phyloP scores from a whole-genome alignment of 2,797 vertebrate species.

The Pipistrellus kuhlii region DNA sequence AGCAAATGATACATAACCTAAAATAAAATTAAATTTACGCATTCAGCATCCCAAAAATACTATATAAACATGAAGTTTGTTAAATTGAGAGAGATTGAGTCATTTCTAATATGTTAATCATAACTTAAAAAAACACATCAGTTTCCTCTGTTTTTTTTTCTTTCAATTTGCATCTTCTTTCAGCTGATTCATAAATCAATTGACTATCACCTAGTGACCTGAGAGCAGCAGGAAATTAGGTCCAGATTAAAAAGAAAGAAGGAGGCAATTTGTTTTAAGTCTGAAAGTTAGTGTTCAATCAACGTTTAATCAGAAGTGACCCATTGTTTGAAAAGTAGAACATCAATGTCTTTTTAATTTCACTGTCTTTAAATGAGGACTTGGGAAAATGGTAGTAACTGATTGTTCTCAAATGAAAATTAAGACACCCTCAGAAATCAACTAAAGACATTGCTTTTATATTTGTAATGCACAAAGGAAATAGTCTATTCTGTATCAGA shows the following conservation, averaged over 20 bases:
- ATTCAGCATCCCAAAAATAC: background rate
- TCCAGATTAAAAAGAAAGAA: constrained; percentile 86
- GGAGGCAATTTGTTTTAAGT: constrained; percentile 86
- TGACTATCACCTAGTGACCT: constrained; percentile 84
- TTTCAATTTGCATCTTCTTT: constrained; percentile 70
- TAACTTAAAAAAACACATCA: background rate
- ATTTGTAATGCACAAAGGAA: constrained; percentile 13
- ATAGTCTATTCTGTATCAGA: background rate
- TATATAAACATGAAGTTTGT: constrained; percentile 17
- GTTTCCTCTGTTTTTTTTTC: background rate
- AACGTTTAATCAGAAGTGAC: constrained; percentile 88
- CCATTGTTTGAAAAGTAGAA: constrained; percentile 85
- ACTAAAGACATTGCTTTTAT: background rate
- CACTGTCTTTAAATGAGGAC: constrained; percentile 59
- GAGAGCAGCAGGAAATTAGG: constrained; percentile 82
- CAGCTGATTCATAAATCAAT: constrained; percentile 87
- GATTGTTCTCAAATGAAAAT: constrained; percentile 69
- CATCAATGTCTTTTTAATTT: constrained; percentile 85
- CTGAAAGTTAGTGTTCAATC: constrained; percentile 85
- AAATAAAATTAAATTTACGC: constrained; percentile 44
- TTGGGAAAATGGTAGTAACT: constrained; percentile 58
- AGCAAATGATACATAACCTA: background rate
- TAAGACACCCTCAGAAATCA: constrained; percentile 46
- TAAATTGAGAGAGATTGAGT: background rate
- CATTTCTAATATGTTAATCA: constrained; percentile 33